These are phyloP conservation scores for Oeneis ivallda DNA, from an alignment of 2,888 invertebrate genomes.

Conservation along the genomic window DNA sequence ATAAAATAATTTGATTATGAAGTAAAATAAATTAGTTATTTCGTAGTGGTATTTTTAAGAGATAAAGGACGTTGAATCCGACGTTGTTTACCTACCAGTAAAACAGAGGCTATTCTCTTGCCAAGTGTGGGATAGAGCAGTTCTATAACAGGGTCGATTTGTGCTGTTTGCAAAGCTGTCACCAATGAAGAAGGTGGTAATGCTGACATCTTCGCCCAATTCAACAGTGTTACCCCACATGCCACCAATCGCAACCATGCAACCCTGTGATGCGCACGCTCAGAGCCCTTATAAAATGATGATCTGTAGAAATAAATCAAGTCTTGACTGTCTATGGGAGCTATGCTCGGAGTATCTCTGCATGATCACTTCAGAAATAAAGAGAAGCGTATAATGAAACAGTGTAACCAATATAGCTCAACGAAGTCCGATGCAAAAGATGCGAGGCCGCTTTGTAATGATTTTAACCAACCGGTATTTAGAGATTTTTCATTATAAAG, in stretches of 20 bases:
- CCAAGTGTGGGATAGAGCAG: conserved; percentile 60
- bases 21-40: too few species aligned
- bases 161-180: conserved; percentile 58
- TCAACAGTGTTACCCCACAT: conserved; percentile 52
- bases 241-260: conserved; percentile 62
- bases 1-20: too few species aligned
- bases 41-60: too few species aligned
- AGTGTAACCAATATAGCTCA: too few species aligned
- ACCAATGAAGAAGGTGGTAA: conserved; percentile 61
- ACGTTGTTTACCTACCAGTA: conserved; percentile 50
- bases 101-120: conserved; percentile 49
- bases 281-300: conserved; percentile 54
- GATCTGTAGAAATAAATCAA: conserved; percentile 49
- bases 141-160: conserved; percentile 64
- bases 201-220: conserved; percentile 62
- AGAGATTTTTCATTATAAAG: too few species aligned
- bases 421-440: too few species aligned
- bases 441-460: too few species aligned
- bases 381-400: too few species aligned
- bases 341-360: too few species aligned
- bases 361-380: too few species aligned
- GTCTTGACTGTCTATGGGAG: too few species aligned
- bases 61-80: neutral
- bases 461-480: too few species aligned
- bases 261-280: conserved; percentile 53